A percentile compares a stretch with the other conserved stretches of the same genome.
Conservation (phyloP, 2,888 invertebrate species). For the Pachliopta kotzebuea region DNA sequence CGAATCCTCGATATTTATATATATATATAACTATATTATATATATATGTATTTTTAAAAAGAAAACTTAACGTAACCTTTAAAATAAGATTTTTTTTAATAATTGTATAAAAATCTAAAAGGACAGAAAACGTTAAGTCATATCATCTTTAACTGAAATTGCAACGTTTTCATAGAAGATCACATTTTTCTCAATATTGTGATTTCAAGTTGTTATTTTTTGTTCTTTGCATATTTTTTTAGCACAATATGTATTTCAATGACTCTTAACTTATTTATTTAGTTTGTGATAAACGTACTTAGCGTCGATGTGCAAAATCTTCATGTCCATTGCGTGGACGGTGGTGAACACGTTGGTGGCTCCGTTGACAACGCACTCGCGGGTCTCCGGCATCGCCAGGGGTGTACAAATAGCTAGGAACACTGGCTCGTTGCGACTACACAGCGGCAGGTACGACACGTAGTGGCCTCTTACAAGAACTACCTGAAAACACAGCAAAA, state of each 20-base stretch:
- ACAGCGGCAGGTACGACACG: conserved; percentile 94
- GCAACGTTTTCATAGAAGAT: too few relatives aligned
- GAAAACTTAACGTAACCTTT: too few relatives aligned
- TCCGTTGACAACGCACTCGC: conserved; percentile 96
- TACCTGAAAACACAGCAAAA: conserved; percentile 81
- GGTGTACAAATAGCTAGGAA: conserved; percentile 98
- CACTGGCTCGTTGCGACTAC: conserved; percentile 96
- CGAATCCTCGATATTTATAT: too few relatives aligned
- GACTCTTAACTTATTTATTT: conserved; percentile 19
- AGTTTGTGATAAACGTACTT: conserved; percentile 85
- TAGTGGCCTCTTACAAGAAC: conserved; percentile 98
- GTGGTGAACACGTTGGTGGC: conserved; percentile 98
- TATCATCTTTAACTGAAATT: too few relatives aligned
- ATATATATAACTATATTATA: too few relatives aligned
- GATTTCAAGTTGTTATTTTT: conserved; percentile 18
- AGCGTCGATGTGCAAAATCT: conserved; percentile 95
- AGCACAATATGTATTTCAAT: conserved; percentile 20
- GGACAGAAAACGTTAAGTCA: too few relatives aligned
- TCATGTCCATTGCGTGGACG: conserved; percentile 98
- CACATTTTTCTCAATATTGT: conserved; percentile 10
- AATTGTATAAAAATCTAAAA: too few relatives aligned
- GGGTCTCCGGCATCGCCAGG: conserved; percentile 97
- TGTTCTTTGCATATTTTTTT: conserved; percentile 12
- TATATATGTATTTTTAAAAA: too few relatives aligned
- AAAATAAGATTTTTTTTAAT: too few relatives aligned